phyloP scores from a whole-genome alignment of 2,113 vertebrate genomes.

The Chaetorhynchus papuensis region DNA sequence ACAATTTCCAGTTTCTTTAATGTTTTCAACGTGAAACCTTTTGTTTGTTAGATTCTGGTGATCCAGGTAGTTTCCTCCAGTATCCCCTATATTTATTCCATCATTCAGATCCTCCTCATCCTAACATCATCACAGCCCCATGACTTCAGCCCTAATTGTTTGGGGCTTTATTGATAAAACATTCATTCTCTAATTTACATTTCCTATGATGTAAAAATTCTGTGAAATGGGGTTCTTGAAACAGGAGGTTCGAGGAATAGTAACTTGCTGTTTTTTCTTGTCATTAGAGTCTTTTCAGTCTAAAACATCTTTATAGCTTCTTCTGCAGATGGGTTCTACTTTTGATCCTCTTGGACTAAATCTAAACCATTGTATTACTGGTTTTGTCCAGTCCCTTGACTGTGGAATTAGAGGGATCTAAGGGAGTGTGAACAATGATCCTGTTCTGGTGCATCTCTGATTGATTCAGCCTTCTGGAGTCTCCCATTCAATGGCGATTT shows the following conservation, averaged over 20 bases:
- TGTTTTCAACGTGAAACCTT: constrained; percentile 10
- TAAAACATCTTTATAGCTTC: background rate
- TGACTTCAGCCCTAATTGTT: background rate
- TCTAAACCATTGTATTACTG: background rate
- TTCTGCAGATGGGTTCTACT: background rate
- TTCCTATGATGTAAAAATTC: background rate
- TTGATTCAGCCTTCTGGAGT: background rate
- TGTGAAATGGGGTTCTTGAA: background rate
- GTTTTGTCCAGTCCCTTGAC: background rate
- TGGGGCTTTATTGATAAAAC: background rate
- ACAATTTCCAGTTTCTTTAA: constrained; percentile 12
- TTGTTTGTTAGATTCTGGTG: background rate
- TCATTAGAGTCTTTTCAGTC: background rate
- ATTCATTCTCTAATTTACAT: background rate
- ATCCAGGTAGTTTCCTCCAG: background rate
- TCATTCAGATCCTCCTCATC: background rate
- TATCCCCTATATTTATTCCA: background rate
- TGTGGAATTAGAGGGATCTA: background rate
- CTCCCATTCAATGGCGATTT: background rate
- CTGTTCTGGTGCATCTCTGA: background rate
- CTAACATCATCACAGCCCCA: background rate
- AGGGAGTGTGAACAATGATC: background rate
- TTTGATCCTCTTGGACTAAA: background rate
- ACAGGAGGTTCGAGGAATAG: background rate
- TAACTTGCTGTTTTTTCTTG: background rate